A percentile compares a stretch with the other conserved stretches of the same genome.
phyloP scores from a whole-genome alignment of 2,797 vertebrate genomes.

The Coregonus ussuriensis region DNA sequence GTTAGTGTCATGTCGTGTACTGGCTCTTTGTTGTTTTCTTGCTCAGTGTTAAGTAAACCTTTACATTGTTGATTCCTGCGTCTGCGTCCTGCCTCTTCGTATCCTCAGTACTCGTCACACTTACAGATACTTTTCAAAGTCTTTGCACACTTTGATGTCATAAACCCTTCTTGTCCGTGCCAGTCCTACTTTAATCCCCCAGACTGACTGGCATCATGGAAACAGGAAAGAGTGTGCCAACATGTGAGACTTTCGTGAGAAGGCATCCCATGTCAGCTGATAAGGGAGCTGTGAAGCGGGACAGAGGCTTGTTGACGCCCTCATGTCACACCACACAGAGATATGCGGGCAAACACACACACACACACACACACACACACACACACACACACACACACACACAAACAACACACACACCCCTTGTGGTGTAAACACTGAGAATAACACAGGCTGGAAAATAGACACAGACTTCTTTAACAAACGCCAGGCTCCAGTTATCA shows the following conservation, averaged over 20 bases:
- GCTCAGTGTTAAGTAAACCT: too few relatives aligned
- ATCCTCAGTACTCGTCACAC: too few relatives aligned
- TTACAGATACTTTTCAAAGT: background rate
- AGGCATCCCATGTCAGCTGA: conserved; percentile 14
- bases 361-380: conserved; percentile 17
- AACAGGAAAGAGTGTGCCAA: conserved; percentile 8
- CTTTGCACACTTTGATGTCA: background rate
- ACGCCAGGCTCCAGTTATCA: too few relatives aligned
- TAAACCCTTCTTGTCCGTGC: background rate
- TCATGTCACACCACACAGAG: background rate
- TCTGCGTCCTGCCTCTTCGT: too few relatives aligned
- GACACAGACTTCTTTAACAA: too few relatives aligned
- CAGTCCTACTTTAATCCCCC: background rate
- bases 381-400: conserved; percentile 15
- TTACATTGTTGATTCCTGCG: too few relatives aligned
- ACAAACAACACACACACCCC: conserved; percentile 11
- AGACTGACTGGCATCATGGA: conserved; percentile 4
- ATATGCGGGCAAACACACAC: background rate
- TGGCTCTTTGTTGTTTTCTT: too few relatives aligned
- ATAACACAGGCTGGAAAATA: too few relatives aligned
- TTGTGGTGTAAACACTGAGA: too few relatives aligned
- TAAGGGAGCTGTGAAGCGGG: background rate
- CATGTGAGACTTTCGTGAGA: background rate
- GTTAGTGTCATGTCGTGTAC: too few relatives aligned
- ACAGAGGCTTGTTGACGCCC: background rate